Evolutionary conservation across 2,888 invertebrate species (phyloP).

Genomic region (Tromatobia lineatoria): DNA sequence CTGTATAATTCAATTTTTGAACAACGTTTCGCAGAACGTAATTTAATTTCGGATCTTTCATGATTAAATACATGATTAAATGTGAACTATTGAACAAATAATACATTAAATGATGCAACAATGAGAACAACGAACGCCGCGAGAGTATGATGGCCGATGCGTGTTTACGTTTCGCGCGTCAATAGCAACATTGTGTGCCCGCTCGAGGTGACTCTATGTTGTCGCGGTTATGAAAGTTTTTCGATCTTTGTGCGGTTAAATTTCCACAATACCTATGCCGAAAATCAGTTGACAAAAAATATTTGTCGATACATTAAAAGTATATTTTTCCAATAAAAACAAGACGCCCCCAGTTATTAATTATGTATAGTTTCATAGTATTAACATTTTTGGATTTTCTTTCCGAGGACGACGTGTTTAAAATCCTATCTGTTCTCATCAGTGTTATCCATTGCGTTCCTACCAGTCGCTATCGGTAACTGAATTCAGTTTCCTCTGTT

Average conservation of each 20-base stretch:
- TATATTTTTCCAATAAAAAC: background rate
- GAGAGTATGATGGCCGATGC: too few relatives aligned
- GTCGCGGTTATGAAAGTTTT: slow-evolving; percentile 2
- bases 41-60: too few relatives aligned
- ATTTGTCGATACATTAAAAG: background rate
- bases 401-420: background rate
- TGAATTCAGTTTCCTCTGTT: slow-evolving; percentile 6
- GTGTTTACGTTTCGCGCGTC: background rate
- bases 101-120: too few relatives aligned
- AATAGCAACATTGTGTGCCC: background rate
- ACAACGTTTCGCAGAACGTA: too few relatives aligned
- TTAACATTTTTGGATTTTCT: too few relatives aligned
- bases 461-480: background rate
- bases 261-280: slow-evolving; percentile 2
- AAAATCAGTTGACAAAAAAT: background rate
- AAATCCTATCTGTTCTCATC: background rate
- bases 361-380: background rate
- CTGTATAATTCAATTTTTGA: too few relatives aligned
- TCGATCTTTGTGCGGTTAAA: background rate
- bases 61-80: too few relatives aligned
- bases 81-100: too few relatives aligned
- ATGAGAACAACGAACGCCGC: too few relatives aligned
- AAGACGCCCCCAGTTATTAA: background rate
- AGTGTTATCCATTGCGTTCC: background rate
- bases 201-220: background rate